A percentile compares a stretch with the other conserved stretches of the same genome.
Evolutionary conservation across 2,888 invertebrate genomes (phyloP).

Genomic region (Lapara coniferarum): DNA sequence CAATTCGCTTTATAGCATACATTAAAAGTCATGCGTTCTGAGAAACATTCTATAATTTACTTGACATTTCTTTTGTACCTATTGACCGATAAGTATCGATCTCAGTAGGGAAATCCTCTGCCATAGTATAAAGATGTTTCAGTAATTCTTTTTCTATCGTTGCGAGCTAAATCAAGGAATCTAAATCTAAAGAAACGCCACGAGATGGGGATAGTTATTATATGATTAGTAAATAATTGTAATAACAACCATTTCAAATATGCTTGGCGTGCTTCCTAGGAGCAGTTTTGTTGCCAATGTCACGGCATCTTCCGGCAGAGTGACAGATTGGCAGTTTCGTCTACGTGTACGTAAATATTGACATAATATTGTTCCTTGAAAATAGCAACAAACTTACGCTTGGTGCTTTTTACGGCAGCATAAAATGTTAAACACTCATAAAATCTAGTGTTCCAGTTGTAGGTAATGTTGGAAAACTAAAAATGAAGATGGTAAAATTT

Average conservation of each 20-base stretch:
- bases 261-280: slow-evolving; percentile 23
- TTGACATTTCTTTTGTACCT: no score
- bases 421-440: slow-evolving; percentile 21
- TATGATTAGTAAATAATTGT: neutral
- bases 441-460: slow-evolving; percentile 5
- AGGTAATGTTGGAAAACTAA: slow-evolving; percentile 7
- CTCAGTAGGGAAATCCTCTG: no score
- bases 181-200: no score
- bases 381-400: slow-evolving; percentile 12
- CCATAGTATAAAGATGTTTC: no score
- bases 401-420: slow-evolving; percentile 6
- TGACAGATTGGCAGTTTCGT: slow-evolving; percentile 25
- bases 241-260: slow-evolving; percentile 11
- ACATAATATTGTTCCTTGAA: neutral
- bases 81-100: no score
- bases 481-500: neutral
- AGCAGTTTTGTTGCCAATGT: slow-evolving; percentile 26
- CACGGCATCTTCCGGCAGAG: slow-evolving; percentile 24
- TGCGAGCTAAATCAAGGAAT: neutral
- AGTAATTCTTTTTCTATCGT: neutral
- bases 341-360: slow-evolving; percentile 20
- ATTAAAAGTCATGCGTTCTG: no score
- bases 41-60: no score
- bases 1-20: no score
- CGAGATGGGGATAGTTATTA: neutral